Conservation (phyloP, 2,113 vertebrate species). For the Oryzias curvinotus region DNA sequence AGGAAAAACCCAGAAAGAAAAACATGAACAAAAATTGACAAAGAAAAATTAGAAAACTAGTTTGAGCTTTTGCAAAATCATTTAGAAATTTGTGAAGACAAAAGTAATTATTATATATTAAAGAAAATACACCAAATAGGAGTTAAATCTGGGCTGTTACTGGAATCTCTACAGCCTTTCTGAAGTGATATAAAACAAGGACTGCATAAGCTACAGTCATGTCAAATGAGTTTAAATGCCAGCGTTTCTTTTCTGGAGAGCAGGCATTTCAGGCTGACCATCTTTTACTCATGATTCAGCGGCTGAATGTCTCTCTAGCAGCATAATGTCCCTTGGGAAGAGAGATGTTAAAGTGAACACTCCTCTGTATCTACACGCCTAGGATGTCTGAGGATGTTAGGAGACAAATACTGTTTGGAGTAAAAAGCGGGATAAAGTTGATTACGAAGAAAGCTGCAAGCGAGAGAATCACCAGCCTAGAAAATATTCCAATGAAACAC, state of each 20-base stretch:
- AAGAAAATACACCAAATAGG: conserved; percentile 2
- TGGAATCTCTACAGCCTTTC: background rate
- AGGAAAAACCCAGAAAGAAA: too few relatives aligned
- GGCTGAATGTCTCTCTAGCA: conserved; percentile 25
- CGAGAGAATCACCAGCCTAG: conserved; percentile 41
- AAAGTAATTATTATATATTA: background rate
- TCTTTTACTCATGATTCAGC: conserved; percentile 58
- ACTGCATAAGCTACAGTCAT: conserved; percentile 35
- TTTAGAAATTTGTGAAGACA: background rate
- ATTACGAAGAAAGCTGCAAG: conserved; percentile 21
- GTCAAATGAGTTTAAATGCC: conserved; percentile 61
- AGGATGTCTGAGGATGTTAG: conserved; percentile 23
- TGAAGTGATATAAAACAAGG: conserved; percentile 20
- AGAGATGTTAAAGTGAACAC: conserved; percentile 53
- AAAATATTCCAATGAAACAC: conserved; percentile 35
- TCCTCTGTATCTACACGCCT: conserved; percentile 31
- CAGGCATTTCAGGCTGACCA: conserved; percentile 37
- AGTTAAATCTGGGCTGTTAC: conserved; percentile 2
- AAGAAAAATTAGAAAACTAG: too few relatives aligned
- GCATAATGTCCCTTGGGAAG: conserved; percentile 23
- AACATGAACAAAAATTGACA: too few relatives aligned
- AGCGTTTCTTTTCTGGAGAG: conserved; percentile 21
- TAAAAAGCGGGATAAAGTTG: conserved; percentile 21
- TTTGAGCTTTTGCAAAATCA: too few relatives aligned
- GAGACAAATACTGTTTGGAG: conserved; percentile 16